Conservation (phyloP, 2,888 invertebrate species). For the Trichogramma dendrolimi region DNA sequence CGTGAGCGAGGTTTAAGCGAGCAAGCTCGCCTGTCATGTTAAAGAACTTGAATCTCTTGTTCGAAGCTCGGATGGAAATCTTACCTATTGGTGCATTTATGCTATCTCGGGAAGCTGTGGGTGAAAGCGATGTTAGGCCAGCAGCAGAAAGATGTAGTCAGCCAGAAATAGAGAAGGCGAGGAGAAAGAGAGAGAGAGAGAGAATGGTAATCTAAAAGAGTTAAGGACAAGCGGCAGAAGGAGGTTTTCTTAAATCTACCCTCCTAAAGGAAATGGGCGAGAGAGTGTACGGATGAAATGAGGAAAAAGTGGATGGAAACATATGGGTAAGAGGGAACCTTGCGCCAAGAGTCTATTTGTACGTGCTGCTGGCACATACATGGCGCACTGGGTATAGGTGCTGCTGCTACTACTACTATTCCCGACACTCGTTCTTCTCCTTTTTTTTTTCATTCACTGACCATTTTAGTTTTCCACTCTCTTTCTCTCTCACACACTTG, state of each 20-base stretch:
- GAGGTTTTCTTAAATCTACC: conserved; percentile 4
- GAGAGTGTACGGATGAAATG: conserved; percentile 18
- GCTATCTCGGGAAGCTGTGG: neutral
- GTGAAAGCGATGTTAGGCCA: conserved; percentile 16
- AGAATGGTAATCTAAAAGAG: conserved; percentile 28
- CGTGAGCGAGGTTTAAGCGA: no score
- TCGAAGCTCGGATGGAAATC: no score
- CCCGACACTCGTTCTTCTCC: conserved; percentile 23
- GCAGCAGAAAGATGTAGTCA: conserved; percentile 20
- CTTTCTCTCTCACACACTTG: neutral
- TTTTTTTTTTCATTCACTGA: conserved; percentile 23
- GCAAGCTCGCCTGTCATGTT: no score
- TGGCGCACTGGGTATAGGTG: conserved; percentile 4
- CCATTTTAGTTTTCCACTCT: neutral
- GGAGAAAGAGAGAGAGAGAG: conserved; percentile 8
- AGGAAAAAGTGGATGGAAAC: conserved; percentile 19
- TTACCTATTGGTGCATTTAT: no score
- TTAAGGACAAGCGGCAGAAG: conserved; percentile 25
- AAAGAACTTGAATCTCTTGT: no score
- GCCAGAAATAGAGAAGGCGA: conserved; percentile 21
- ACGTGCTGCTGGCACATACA: conserved; percentile 17
- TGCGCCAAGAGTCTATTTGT: conserved; percentile 23
- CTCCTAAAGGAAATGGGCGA: conserved; percentile 23
- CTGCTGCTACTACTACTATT: no score
- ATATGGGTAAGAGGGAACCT: conserved; percentile 16